phyloP scores from a whole-genome alignment of 2,888 invertebrate species.

The Calameuta idolon region DNA sequence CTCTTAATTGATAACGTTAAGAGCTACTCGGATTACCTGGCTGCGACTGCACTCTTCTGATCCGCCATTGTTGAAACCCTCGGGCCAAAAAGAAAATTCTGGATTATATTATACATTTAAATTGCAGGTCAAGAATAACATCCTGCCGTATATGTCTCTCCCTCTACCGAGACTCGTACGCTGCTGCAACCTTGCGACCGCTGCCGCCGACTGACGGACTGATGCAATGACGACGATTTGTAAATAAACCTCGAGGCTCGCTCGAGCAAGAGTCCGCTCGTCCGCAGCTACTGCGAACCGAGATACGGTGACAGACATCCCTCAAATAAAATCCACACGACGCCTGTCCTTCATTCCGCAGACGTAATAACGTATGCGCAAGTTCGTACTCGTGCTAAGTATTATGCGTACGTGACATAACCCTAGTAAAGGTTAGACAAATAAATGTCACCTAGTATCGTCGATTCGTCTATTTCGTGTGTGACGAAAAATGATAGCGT shows the following conservation, averaged over 20 bases:
- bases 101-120: slow-evolving; percentile 9
- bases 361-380: neutral
- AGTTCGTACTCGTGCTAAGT: neutral
- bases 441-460: neutral
- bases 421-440: neutral
- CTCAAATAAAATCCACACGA: neutral
- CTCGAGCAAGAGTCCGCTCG: neutral
- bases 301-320: neutral
- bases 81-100: neutral
- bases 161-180: neutral
- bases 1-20: neutral
- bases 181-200: slow-evolving; percentile 23
- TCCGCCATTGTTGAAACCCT: neutral
- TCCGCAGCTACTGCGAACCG: neutral
- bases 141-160: slow-evolving; percentile 30
- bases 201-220: slow-evolving; percentile 19
- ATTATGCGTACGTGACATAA: neutral
- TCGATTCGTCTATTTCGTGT: neutral
- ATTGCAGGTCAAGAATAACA: slow-evolving; percentile 36
- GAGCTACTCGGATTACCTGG: neutral
- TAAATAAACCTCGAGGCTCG: slow-evolving; percentile 17
- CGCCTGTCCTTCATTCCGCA: neutral
- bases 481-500: neutral
- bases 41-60: neutral
- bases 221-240: slow-evolving; percentile 25